phyloP scores from a whole-genome alignment of 2,888 invertebrate genomes.

The Eumerus sabulonum region DNA sequence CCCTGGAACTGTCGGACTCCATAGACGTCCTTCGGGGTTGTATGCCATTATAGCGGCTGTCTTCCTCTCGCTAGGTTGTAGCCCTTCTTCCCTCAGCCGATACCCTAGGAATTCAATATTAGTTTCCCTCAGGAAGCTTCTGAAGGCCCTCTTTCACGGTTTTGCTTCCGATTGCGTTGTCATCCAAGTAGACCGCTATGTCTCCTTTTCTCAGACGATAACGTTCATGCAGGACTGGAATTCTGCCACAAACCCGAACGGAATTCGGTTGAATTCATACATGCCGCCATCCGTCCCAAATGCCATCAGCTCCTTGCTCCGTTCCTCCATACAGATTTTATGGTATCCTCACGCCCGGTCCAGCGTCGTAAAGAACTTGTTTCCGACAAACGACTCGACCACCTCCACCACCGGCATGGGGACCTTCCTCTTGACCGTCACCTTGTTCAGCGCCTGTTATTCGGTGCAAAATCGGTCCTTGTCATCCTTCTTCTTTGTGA shows the following conservation, averaged over 20 bases:
- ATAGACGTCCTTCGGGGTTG: neutral
- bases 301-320: neutral
- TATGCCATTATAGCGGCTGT: neutral
- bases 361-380: neutral
- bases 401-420: neutral
- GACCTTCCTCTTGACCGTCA: neutral
- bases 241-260: neutral
- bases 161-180: neutral
- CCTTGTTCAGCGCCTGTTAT: slow-evolving; percentile 1
- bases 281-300: neutral
- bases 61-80: neutral
- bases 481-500: slow-evolving; percentile 1
- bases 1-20: neutral
- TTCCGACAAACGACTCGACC: neutral
- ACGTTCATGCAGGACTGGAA: too few relatives aligned
- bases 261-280: neutral
- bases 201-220: slow-evolving; percentile 4
- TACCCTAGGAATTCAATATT: neutral
- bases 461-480: neutral
- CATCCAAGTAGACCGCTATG: neutral
- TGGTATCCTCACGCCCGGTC: neutral
- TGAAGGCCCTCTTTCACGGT: neutral
- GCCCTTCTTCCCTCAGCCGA: neutral
- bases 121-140: neutral
- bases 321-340: neutral